A percentile compares a stretch with the other conserved stretches of the same genome.
Conservation (phyloP, 2,113 vertebrate genomes). For the Sula dactylatra region DNA sequence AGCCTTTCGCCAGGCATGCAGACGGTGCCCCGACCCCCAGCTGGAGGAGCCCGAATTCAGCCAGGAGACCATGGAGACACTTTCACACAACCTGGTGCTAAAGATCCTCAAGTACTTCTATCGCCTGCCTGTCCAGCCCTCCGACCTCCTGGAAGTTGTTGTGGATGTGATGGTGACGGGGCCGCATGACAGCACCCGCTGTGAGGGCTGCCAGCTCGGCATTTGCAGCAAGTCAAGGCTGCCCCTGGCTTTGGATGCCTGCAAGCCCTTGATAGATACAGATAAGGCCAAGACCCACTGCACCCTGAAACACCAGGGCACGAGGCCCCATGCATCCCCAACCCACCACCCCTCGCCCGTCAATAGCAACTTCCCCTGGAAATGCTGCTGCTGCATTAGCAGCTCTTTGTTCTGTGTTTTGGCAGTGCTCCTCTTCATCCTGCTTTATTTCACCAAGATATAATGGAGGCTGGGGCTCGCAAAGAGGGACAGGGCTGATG, state of each 20-base stretch:
- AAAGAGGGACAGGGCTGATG: background rate
- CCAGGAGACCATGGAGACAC: constrained; percentile 65
- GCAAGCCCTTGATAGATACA: background rate
- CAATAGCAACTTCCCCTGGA: background rate
- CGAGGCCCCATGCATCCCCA: rapidly evolving
- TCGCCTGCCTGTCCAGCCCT: background rate
- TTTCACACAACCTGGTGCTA: constrained; percentile 79
- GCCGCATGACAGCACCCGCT: constrained; percentile 42
- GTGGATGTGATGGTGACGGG: background rate
- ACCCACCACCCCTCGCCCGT: background rate
- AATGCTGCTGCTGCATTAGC: background rate
- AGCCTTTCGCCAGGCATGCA: constrained; percentile 76
- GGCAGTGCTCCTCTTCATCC: background rate
- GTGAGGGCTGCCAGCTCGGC: constrained; percentile 77
- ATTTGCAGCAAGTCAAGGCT: background rate
- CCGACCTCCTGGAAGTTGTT: background rate
- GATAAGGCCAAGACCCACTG: background rate
- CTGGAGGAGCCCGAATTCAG: constrained; percentile 70
- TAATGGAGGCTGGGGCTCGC: rapidly evolving
- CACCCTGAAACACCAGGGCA: rapidly evolving
- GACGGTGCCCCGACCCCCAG: background rate
- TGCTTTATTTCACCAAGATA: background rate
- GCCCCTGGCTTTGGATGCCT: rapidly evolving
- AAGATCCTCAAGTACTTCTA: constrained; percentile 82
- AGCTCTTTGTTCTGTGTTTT: background rate